Evolutionary conservation across 2,113 vertebrate genomes (phyloP).

Genomic region (Thamnaconus septentrionalis): DNA sequence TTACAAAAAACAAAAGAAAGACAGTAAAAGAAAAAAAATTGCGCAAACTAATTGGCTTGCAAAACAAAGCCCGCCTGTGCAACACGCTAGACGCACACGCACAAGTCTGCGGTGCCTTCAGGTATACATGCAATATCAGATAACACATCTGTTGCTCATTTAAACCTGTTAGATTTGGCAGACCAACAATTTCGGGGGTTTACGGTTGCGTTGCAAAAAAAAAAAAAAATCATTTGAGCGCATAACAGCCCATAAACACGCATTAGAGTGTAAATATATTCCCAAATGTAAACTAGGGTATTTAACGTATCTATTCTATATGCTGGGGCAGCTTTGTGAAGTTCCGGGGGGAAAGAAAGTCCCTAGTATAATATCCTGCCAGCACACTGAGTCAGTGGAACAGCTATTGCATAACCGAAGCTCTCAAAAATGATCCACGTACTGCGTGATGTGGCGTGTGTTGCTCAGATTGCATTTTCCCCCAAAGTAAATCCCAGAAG

Average conservation of each 20-base stretch:
- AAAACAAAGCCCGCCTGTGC: neutral
- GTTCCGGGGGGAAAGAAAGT: constrained; percentile 37
- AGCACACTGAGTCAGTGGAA: constrained; percentile 60
- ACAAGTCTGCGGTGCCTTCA: neutral
- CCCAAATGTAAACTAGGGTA: constrained; percentile 28
- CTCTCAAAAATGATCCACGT: constrained; percentile 32
- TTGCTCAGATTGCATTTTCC: constrained; percentile 38
- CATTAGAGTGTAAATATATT: constrained; percentile 22
- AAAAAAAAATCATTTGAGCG: constrained; percentile 22
- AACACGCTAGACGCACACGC: neutral
- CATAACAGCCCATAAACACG: constrained; percentile 34
- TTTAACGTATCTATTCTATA: constrained; percentile 31
- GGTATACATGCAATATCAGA: neutral
- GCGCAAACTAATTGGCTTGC: neutral
- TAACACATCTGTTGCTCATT: constrained; percentile 30
- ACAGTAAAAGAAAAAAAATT: constrained; percentile 22
- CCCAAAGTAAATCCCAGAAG: constrained; percentile 2
- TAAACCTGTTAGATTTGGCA: constrained; percentile 8
- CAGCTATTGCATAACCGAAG: constrained; percentile 52
- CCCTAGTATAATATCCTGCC: constrained; percentile 54
- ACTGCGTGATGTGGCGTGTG: constrained; percentile 41
- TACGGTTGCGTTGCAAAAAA: neutral
- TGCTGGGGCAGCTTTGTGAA: constrained; percentile 1
- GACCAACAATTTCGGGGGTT: constrained; percentile 3
- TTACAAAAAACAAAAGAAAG: neutral